Evolutionary conservation across 2,888 invertebrate genomes (phyloP), one percentile per base, ranked within the genome.

Genomic region (Metacarcinus magister): DNA sequence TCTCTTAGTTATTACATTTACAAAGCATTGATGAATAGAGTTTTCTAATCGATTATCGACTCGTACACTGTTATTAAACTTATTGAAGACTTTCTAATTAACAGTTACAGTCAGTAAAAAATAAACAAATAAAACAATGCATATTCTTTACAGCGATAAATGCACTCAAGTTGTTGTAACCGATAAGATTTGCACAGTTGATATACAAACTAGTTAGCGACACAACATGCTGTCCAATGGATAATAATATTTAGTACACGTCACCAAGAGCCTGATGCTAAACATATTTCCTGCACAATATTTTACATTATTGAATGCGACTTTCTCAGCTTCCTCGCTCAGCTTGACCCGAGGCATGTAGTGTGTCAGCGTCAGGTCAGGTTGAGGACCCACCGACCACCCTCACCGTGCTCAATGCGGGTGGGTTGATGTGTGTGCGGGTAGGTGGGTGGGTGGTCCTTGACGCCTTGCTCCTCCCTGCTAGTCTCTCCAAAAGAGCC

Each of bases 371-470:
- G 75, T 75, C 75, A 75, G 28, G 75, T 28, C 75, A 28, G 75
- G 75, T 8, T 28, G 75, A 16, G 75, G 7, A 75, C 75, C 75
- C n/a, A 4, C 75, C 75, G 75, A 75, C 75, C 75, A 28, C 75
- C 75, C 28, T 75, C 75, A 1, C 28, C 8, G 75, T n/a, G n/a
- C n/a, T n/a, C n/a, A n/a, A n/a, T n/a, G n/a, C n/a, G n/a, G n/a
- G n/a, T n/a, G n/a, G n/a, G n/a, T n/a, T n/a, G 75, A 8, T 8
- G n/a, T 60, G 75, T 8, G 8, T 28, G n/a, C 28, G 75, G 75
- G 75, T 75, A 28, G 75, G 75, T 75, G 75, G 75, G 75, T 75
- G 75, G 75, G 75, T 75, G 75, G 75, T 75, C 75, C 28, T n/a
- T 28, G n/a, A 28, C 23, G 75, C 75, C 75, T 28, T 16, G 19